Evolutionary conservation across 2,113 vertebrate species (phyloP), one percentile per base, ranked within the genome.

Genomic region (Rhinoderma darwinii): DNA sequence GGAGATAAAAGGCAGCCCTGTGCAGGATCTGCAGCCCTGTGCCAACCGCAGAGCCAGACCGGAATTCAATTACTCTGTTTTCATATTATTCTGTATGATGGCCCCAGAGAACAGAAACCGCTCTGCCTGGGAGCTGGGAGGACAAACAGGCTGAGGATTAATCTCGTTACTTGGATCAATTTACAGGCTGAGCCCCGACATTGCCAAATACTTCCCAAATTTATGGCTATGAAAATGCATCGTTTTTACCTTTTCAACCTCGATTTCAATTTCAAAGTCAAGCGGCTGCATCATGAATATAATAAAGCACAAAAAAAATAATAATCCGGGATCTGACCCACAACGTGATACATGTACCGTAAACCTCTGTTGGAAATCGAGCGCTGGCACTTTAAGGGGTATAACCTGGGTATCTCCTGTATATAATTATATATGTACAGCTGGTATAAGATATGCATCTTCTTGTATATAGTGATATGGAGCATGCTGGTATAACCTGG

Each of bases 131-230:
- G 17, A 68, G 39, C 80, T 47, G n/a, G 30, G 43, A 50, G 82
- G 63, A 72, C 66, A 51, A 35, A 32, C 39, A 50, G 25, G 10
- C 84, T n/a, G 27, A 44, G 8, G 12, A 61, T 10, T 79, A 78
- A 86, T 86, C 84, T 86, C 11, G n/a, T 68, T 41, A 79, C 74
- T 35, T 4, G 14, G 84, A 86, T 86, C 84, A 30, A 22, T 70
- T 86, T 86, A 86, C 84, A 68, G 59, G 43, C 84, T 50, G 59
- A 7, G 59, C 2, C n/a, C 15, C 77, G 8, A 22, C 3, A 61
- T 77, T 56, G 54, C 73, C 73, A 77, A 54, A 86, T 50, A 51
- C 74, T n/a, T n/a, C 75, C 84, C 27, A 30, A 68, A 54, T 51
- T 72, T 41, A 39, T 41, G 77, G 6, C 35, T 5, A 1, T 27